Base-by-base conservation (phyloP, 2,888 invertebrate genomes). In the Drosophila vallismaia region DNA sequence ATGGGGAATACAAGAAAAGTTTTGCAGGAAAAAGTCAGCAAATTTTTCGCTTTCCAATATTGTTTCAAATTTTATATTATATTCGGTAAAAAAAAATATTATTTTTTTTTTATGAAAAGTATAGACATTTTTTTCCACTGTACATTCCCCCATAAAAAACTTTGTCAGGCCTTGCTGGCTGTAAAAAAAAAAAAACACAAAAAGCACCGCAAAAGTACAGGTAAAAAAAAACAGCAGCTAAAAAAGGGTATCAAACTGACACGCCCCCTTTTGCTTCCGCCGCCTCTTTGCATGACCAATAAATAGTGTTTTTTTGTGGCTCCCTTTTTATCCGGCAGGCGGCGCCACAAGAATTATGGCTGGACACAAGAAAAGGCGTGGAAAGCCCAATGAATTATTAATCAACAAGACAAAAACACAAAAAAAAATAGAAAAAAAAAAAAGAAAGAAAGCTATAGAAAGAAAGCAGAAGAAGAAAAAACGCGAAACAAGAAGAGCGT, bases 361-460 rank as follows among this genome's bases (percentile, higher is more conserved):
- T 57, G 63, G 75, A 69, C 77, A 58, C 67, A 71, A 53, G 68
- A 78, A 75, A 76, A 73, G 75, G 81, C 82, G 76, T 74, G 68
- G 84, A 83, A 83, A 72, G 74, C 70, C 72, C 80, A 69, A 83
- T 88, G 86, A 86, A 88, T 88, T 86, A 86, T 84, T 88, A 79
- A 88, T 77, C 64, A 59, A 40, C 71, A 44, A 55, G 44, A 36
- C 38, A 24, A 45, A 55, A 36, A 42, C 10, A 19, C 19, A 19
- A 1, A 19, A 19, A 19, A 19, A 19, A 19, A 14, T 14, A 14
- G 14, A 14, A 14, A 14, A 14, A 14, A 14, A 14, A 14, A 14
- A 14, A 19, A 19, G 1, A 19, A 19, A 19, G 19, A 19, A 12
- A 40, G 14, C 9, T 9, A 56, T 9, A 14, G 10, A 36, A 38